A percentile compares a stretch with the other conserved stretches of the same genome.
These are phyloP conservation scores for Echinarachnius parma DNA, from an alignment of 53 echinoderm and acorn worm species.

Conservation along the genomic window DNA sequence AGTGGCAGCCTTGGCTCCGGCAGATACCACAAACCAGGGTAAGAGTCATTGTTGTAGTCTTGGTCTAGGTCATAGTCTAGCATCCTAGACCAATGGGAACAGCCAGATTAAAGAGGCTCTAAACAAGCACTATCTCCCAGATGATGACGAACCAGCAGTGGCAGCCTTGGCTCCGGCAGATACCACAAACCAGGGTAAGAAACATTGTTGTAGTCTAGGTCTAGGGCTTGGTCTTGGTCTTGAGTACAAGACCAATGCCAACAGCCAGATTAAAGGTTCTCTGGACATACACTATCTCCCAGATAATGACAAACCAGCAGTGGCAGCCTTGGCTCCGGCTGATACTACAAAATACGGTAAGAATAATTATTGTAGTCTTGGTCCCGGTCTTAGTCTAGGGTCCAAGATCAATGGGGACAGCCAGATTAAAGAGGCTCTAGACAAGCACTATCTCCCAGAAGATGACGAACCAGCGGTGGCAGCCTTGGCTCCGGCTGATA, in stretches of 20 bases:
- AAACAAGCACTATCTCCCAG: slow-evolving; percentile 93
- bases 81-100: too few species aligned
- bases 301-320: too few species aligned
- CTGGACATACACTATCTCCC: too few species aligned
- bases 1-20: slow-evolving; percentile 26
- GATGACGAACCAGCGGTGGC: slow-evolving; percentile 69
- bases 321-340: not conserved
- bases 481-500: slow-evolving; percentile 28
- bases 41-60: not conserved
- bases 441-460: slow-evolving; percentile 94
- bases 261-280: too few species aligned
- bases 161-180: slow-evolving; percentile 30
- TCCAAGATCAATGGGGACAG: too few species aligned
- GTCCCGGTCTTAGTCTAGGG: too few species aligned
- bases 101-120: slow-evolving; percentile 96
- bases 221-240: too few species aligned
- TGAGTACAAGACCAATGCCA: too few species aligned
- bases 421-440: slow-evolving; percentile 93
- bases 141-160: slow-evolving; percentile 74
- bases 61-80: too few species aligned
- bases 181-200: slow-evolving; percentile 25
- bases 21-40: slow-evolving; percentile 36
- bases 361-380: too few species aligned
- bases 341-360: too few species aligned
- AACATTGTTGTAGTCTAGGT: not conserved